Conservation (phyloP, 2,888 invertebrate species). For the Drosophila demipolita region DNA sequence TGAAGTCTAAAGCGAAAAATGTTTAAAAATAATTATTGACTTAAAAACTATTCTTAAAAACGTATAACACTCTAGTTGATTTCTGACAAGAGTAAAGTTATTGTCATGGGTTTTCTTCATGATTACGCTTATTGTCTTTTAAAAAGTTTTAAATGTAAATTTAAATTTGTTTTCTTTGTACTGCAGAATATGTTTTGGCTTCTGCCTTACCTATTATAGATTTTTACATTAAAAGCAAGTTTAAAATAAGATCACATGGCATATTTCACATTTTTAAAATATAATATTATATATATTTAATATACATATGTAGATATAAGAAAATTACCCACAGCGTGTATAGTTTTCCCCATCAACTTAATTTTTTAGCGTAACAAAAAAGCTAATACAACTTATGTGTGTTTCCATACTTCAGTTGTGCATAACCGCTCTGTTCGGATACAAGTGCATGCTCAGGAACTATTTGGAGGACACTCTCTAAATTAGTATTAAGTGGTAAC, state of each 20-base stretch:
- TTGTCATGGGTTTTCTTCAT: constrained; percentile 45
- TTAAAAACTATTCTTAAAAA: constrained; percentile 3
- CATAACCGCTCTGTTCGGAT: constrained; percentile 9
- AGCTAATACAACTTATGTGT: constrained; percentile 53
- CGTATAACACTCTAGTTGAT: neutral
- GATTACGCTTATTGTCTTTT: constrained; percentile 64
- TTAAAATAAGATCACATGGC: constrained; percentile 80
- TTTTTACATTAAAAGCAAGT: constrained; percentile 45
- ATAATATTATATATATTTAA: constrained; percentile 19
- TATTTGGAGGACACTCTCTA: constrained; percentile 31
- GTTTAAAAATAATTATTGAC: constrained; percentile 7
- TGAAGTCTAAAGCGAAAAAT: neutral
- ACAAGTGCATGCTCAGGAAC: constrained; percentile 39
- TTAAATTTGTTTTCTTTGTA: constrained; percentile 55
- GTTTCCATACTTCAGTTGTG: constrained; percentile 21
- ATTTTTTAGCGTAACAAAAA: constrained; percentile 25
- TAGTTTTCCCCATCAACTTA: constrained; percentile 31
- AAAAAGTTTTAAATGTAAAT: constrained; percentile 36
- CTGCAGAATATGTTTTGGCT: constrained; percentile 41
- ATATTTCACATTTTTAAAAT: constrained; percentile 35
- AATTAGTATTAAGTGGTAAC: constrained; percentile 21
- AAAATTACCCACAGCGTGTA: constrained; percentile 24
- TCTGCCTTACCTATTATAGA: constrained; percentile 26
- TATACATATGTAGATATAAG: constrained; percentile 17
- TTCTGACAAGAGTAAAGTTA: constrained; percentile 28